A percentile compares a stretch with the other conserved stretches of the same genome.
Conservation (phyloP, 2,888 invertebrate species). For the Drosophila cognata region DNA sequence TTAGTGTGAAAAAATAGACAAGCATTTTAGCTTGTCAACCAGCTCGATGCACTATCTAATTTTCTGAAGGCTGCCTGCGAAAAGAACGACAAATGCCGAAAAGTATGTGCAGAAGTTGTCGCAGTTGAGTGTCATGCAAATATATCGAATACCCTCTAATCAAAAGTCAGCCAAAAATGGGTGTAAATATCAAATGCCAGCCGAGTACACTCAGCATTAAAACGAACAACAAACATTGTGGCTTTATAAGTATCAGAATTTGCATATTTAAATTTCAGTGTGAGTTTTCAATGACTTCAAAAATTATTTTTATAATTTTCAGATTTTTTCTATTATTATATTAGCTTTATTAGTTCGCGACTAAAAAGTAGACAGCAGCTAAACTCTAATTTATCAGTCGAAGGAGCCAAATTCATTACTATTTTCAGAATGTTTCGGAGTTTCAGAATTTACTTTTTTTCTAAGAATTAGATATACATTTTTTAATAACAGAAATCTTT, state of each 20-base stretch:
- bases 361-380: too few species aligned
- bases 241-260: too few species aligned
- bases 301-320: too few species aligned
- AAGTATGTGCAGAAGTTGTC: slow-evolving; percentile 31
- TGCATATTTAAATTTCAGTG: too few species aligned
- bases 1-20: background rate
- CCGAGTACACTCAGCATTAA: background rate
- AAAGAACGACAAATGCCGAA: slow-evolving; percentile 14
- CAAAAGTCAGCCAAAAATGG: too few species aligned
- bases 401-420: rapidly evolving
- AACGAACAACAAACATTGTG: too few species aligned
- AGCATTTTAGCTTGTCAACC: slow-evolving; percentile 16
- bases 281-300: too few species aligned
- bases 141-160: slow-evolving; percentile 11
- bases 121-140: slow-evolving; percentile 29
- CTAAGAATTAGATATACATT: background rate
- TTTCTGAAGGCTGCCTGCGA: slow-evolving; percentile 33
- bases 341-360: too few species aligned
- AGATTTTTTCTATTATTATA: too few species aligned
- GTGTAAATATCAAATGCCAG: background rate
- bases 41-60: slow-evolving; percentile 28
- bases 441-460: background rate
- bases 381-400: background rate
- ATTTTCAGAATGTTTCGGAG: background rate
- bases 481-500: background rate